Base-by-base conservation (phyloP, 2,113 vertebrate species). In the Pao palembangensis region DNA sequence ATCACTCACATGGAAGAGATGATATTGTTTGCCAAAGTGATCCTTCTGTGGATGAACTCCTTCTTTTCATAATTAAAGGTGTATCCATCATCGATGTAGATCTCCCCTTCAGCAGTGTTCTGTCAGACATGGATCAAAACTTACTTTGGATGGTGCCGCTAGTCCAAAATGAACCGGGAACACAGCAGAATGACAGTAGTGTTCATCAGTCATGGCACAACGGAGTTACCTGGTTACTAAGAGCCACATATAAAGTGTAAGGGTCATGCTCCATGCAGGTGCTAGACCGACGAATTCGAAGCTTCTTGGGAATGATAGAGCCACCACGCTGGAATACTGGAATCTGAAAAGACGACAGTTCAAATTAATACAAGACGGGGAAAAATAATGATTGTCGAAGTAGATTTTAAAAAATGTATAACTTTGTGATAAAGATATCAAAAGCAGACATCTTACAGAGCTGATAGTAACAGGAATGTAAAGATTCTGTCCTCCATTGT, bases 261-360 rank as follows among this genome's bases (percentile, higher is more conserved):
- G 95, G 95, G 64, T 96, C 95, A 0, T 88, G 71, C 55, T 89
- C 90, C 95, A 95, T 96, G 68, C 93, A 94, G 28, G 91, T 77
- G 3, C 93, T 93, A 0, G 94, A 94, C 18, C 95, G 89, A 8
- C 95, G 90, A 5, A 92, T 87, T 4, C 95, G 85, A 64, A 92
- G 86, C 86, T 95, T 95, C 49, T 93, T 90, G 31, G 93, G 87
- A 64, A 96, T 91, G 1, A 96, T 90, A 2, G 93, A 93, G 18
- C 95, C 94, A 0, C 94, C 94, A 0, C 93, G 92, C 68, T 96
- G 95, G 82, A 93, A 96, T 60, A 94, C 94, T 0, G 95, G 95
- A 64, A 95, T 91, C 95, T 96, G 75, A 28, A 6, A 42, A 64
- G 5, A 63, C 48, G 8, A 55, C 4, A 57, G 1, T 28, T 6